phyloP scores from a whole-genome alignment of 2,113 vertebrate species.

The Macrotis lagotis region DNA sequence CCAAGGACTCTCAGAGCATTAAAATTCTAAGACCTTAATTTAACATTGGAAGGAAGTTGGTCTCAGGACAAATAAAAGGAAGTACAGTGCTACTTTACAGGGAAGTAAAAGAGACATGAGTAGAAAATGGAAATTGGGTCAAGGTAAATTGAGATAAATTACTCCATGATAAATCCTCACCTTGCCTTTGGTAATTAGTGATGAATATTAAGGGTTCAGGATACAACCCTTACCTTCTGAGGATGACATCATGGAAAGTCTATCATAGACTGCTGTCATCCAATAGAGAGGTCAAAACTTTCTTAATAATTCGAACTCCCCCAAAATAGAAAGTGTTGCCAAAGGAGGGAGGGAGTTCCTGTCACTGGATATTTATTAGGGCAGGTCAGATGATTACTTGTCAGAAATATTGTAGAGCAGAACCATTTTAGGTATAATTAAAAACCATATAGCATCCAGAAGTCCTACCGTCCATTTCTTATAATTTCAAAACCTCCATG shows the following conservation, averaged over 20 bases:
- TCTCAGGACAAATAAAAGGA: neutral
- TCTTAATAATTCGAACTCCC: neutral
- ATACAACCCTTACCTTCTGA: neutral
- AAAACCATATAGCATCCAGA: neutral
- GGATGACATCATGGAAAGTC: neutral
- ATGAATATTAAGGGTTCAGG: neutral
- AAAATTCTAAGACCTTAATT: neutral
- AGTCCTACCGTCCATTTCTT: neutral
- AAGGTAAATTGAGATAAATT: neutral
- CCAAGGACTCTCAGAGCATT: neutral
- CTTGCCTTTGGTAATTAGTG: neutral
- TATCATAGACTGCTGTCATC: neutral
- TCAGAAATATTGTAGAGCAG: neutral
- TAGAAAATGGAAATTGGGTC: neutral
- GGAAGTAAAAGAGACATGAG: neutral
- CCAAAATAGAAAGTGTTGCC: neutral
- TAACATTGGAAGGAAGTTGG: neutral
- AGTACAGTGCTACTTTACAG: neutral
- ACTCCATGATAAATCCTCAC: neutral
- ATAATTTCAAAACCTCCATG: neutral
- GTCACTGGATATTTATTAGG: neutral
- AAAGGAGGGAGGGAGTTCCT: neutral
- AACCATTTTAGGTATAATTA: neutral
- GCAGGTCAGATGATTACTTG: neutral
- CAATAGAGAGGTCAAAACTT: neutral